Evolutionary conservation across 2,888 invertebrate genomes (phyloP).

Genomic region (Clivina fossor): DNA sequence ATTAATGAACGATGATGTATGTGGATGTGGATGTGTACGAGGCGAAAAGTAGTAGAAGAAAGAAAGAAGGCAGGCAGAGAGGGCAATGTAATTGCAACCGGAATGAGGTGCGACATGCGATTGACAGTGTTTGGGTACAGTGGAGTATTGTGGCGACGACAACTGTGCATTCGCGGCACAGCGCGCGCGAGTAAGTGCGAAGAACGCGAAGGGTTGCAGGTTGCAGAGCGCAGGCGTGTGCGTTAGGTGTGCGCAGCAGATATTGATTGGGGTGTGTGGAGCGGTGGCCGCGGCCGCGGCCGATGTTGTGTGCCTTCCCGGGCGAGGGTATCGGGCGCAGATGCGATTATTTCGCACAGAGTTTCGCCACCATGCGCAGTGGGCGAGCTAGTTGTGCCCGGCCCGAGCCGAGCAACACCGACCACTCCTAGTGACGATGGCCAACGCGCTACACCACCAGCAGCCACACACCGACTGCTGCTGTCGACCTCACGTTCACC

Average conservation of each 20-base stretch:
- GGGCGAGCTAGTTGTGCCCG: constrained; percentile 46
- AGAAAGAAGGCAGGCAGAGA: too few species aligned
- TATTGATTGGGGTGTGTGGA: constrained; percentile 18
- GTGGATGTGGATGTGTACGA: too few species aligned
- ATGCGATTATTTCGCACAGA: constrained; percentile 51
- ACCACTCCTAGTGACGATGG: constrained; percentile 54
- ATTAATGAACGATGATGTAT: too few species aligned
- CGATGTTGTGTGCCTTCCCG: too few species aligned
- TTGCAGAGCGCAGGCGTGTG: constrained; percentile 6
- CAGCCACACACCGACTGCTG: constrained; percentile 41
- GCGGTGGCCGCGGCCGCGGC: constrained; percentile 21
- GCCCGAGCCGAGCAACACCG: too few species aligned
- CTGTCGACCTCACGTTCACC: constrained; percentile 46
- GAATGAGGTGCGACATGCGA: constrained; percentile 4
- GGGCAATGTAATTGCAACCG: constrained; percentile 10
- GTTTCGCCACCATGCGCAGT: constrained; percentile 50
- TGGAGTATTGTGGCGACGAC: not conserved
- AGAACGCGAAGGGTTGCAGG: constrained; percentile 3
- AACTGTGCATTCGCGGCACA: not conserved
- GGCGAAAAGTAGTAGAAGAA: too few species aligned
- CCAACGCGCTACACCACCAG: constrained; percentile 49
- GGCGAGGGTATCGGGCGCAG: constrained; percentile 39
- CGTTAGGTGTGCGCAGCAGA: constrained; percentile 4
- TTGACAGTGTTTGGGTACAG: constrained; percentile 8
- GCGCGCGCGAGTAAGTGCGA: not conserved